Conservation (phyloP, 2,888 invertebrate genomes). For the Gymnoscelis rufifasciata region DNA sequence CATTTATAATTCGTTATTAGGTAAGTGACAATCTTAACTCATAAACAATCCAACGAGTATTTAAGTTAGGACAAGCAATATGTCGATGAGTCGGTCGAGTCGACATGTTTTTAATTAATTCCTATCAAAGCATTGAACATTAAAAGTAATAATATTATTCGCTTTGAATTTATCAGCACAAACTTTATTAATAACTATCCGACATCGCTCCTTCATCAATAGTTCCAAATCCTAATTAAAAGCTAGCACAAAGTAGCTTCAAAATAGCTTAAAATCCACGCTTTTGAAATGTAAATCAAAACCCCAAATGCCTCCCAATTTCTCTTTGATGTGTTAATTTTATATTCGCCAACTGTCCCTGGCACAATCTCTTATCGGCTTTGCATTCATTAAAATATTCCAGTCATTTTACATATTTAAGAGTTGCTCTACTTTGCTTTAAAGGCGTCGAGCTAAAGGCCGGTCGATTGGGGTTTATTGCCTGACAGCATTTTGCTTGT, state of each 20-base stretch:
- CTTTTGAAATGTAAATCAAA: constrained; percentile 74
- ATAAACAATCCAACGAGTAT: too few relatives aligned
- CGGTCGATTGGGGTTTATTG: neutral
- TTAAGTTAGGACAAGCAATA: too few relatives aligned
- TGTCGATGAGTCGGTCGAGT: too few relatives aligned
- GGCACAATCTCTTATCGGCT: constrained; percentile 49
- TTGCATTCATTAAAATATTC: constrained; percentile 53
- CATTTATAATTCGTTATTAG: too few relatives aligned
- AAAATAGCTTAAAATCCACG: constrained; percentile 40
- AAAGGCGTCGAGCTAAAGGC: neutral
- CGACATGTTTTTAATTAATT: too few relatives aligned
- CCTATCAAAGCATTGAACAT: too few relatives aligned
- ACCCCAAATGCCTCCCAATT: constrained; percentile 56
- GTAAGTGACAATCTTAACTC: too few relatives aligned
- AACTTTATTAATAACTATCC: too few relatives aligned
- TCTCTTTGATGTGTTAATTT: constrained; percentile 73
- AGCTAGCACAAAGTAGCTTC: constrained; percentile 16
- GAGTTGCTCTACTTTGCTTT: constrained; percentile 8
- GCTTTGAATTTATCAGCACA: too few relatives aligned
- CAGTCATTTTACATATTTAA: constrained; percentile 31
- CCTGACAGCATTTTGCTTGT: neutral
- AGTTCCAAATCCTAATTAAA: constrained; percentile 21
- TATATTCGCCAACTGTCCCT: constrained; percentile 46
- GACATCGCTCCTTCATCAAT: too few relatives aligned
- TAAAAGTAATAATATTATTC: too few relatives aligned